Evolutionary conservation across 1,140 invertebrate species (phyloP).

Genomic region (Phocides pigmalion): DNA sequence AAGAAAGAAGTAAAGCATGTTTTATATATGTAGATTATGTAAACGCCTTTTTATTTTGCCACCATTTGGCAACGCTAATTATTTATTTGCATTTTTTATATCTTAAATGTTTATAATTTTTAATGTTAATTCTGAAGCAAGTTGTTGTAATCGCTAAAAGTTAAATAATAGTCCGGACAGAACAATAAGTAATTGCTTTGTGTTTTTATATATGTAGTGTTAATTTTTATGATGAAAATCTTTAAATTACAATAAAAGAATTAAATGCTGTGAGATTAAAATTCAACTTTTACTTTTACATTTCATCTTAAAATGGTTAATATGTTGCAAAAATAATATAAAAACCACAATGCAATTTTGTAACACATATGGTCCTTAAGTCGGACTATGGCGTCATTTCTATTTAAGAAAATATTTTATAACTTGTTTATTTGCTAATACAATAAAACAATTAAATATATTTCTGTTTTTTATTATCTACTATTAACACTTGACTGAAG

Average conservation of each 20-base stretch:
- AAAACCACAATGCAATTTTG: slow-evolving; percentile 53
- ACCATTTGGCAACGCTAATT: slow-evolving; percentile 69
- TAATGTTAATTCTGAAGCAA: slow-evolving; percentile 67
- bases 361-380: slow-evolving; percentile 56
- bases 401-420: slow-evolving; percentile 80
- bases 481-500: background rate
- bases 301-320: too few species aligned
- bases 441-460: slow-evolving; percentile 71
- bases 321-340: slow-evolving; percentile 24
- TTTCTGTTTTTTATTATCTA: slow-evolving; percentile 45
- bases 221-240: background rate
- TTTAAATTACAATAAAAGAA: slow-evolving; percentile 4
- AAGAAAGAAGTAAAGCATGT: slow-evolving; percentile 78
- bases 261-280: too few species aligned
- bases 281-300: too few species aligned
- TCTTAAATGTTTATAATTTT: slow-evolving; percentile 80
- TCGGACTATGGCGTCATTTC: slow-evolving; percentile 72
- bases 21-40: slow-evolving; percentile 81
- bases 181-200: slow-evolving; percentile 38
- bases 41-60: slow-evolving; percentile 73
- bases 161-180: slow-evolving; percentile 40
- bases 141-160: slow-evolving; percentile 71
- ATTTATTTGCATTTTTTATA: slow-evolving; percentile 81
- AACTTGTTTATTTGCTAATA: slow-evolving; percentile 84
- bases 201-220: slow-evolving; percentile 35